phyloP scores from a whole-genome alignment of 2,797 vertebrate genomes.

The Coccyzus lansbergi region DNA sequence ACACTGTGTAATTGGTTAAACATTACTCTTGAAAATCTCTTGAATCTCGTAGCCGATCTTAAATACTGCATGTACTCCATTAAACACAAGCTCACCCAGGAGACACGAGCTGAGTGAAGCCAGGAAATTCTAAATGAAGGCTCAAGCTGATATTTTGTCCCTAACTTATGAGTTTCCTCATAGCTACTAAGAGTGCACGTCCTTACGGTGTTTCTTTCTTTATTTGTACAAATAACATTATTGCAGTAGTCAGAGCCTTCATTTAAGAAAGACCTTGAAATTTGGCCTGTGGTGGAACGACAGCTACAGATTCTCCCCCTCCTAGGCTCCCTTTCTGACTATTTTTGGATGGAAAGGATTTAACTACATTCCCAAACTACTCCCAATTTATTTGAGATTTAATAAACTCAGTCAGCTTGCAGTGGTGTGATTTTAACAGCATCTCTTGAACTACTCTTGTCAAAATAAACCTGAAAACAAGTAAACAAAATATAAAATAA shows the following conservation, averaged over 20 bases:
- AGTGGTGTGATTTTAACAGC: neutral
- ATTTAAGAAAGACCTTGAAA: neutral
- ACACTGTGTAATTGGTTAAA: neutral
- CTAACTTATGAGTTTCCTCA: neutral
- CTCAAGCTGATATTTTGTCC: conserved; percentile 12
- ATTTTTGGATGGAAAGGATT: neutral
- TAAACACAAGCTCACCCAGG: conserved; percentile 40
- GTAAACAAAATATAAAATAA: neutral
- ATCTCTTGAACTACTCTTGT: neutral
- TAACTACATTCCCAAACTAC: neutral
- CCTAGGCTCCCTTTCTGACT: neutral
- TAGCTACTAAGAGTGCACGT: neutral
- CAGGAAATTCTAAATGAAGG: conserved; percentile 47
- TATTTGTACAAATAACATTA: conserved; percentile 32
- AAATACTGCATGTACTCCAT: conserved; percentile 14
- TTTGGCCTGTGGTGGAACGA: neutral
- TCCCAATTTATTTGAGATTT: neutral
- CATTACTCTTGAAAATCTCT: neutral
- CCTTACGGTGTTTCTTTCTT: conserved; percentile 2
- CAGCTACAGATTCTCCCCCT: neutral
- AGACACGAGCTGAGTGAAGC: conserved; percentile 3
- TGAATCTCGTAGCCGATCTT: neutral
- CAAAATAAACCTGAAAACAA: conserved; percentile 5
- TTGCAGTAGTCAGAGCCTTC: conserved; percentile 1
- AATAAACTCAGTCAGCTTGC: neutral